Evolutionary conservation across 2,888 invertebrate genomes (phyloP), one percentile per base, ranked within the genome.

Genomic region (Laspeyria flexula): DNA sequence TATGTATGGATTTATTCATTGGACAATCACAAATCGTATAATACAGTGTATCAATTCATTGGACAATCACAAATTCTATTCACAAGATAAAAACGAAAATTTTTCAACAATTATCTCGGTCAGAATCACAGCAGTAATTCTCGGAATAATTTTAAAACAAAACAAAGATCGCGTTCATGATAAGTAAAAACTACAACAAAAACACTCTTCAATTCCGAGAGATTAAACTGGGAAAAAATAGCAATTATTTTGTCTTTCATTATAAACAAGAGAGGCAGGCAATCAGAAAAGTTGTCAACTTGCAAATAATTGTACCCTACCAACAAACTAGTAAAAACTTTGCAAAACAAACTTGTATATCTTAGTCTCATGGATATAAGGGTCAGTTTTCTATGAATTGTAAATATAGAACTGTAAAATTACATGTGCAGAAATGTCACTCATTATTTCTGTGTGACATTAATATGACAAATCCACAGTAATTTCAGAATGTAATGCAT

Each of bases 211-310:
- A 50, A 50, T 55, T 52, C 51, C 27, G 15, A 34, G 10, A 45
- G 21, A 60, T 47, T 54, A 45, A 52, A 54, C 37, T 40, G 33
- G 18, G 34, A 12, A 31, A 44, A 52, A 50, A 21, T 50, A 35
- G 34, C 43, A 49, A 54, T 54, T 55, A 58, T 51, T 60, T 57
- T 51, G 33, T 50, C 41, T 55, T 43, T 56, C 41, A 65, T 50
- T 54, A 41, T 54, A 47, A 54, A 54, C 35, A 51, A 18, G 47
- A 50, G 43, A 37, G 31, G 33, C 21, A 11, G 38, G 37, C 47
- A 45, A 62, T 59, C 49, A 41, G 31, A 54, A 65, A 51, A 42
- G 37, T 50, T 48, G 47, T 12, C 49, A 54, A 58, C 35, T 53
- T 49, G 45, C 42, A 53, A 55, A 56, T 59, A 52, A 62, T 54